Evolutionary conservation across 2,888 invertebrate genomes (phyloP).

Genomic region (Thelaira solivaga): DNA sequence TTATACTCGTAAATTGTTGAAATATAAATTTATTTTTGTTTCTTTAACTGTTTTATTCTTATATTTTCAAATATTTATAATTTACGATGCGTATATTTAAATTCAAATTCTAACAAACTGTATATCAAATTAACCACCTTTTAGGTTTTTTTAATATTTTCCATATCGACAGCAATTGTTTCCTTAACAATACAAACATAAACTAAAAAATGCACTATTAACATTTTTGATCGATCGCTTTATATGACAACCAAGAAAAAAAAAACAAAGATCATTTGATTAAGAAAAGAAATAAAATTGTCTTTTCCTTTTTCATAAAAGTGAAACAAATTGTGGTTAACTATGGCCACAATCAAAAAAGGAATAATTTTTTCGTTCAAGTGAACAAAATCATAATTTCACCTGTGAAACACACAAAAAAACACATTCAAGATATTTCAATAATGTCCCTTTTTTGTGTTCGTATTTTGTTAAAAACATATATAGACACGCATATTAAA

Average conservation of each 20-base stretch:
- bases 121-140: slow-evolving; percentile 70
- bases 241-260: slow-evolving; percentile 64
- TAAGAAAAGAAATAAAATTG: slow-evolving; percentile 36
- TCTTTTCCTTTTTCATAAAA: slow-evolving; percentile 13
- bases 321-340: slow-evolving; percentile 52
- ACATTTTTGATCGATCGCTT: slow-evolving; percentile 76
- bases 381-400: slow-evolving; percentile 33
- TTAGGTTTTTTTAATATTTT: slow-evolving; percentile 3
- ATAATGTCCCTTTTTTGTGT: slow-evolving; percentile 3
- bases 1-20: slow-evolving; percentile 31
- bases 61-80: slow-evolving; percentile 49
- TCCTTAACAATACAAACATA: slow-evolving; percentile 45
- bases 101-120: slow-evolving; percentile 75
- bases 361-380: slow-evolving; percentile 20
- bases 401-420: slow-evolving; percentile 52
- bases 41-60: slow-evolving; percentile 6
- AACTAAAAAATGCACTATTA: slow-evolving; percentile 63
- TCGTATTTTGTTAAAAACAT: neutral
- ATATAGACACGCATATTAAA: slow-evolving; percentile 30
- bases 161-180: slow-evolving; percentile 36
- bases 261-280: slow-evolving; percentile 40
- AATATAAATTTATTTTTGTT: neutral
- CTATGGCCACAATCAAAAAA: slow-evolving; percentile 19
- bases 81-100: slow-evolving; percentile 73
- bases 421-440: neutral